Percentiles rank a stretch among this genome's conserved stretches.
phyloP scores from a whole-genome alignment of 2,888 invertebrate species.

The Morpho achilles region DNA sequence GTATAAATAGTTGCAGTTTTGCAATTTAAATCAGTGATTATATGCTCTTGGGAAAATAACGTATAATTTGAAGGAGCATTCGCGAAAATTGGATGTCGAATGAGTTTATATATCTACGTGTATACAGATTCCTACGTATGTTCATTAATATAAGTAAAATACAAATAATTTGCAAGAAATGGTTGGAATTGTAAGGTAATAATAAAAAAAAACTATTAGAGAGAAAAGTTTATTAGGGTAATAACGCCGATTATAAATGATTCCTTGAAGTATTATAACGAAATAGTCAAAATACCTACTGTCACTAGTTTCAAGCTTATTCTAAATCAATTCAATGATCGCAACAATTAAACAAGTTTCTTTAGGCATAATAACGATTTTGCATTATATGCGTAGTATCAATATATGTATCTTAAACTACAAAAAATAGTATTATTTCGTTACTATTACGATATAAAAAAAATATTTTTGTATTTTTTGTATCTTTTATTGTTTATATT shows the following conservation, averaged over 20 bases:
- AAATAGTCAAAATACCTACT: constrained; percentile 26
- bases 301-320: constrained; percentile 20
- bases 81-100: too few species aligned
- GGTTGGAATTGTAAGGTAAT: background rate
- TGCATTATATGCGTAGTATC: constrained; percentile 19
- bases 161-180: background rate
- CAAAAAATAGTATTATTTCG: constrained; percentile 10
- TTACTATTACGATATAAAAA: background rate
- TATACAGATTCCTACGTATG: too few species aligned
- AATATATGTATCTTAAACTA: constrained; percentile 8
- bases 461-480: constrained; percentile 4
- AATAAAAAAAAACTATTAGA: constrained; percentile 5
- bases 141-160: too few species aligned
- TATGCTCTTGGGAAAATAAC: too few species aligned
- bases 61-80: too few species aligned
- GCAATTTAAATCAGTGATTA: too few species aligned
- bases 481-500: background rate
- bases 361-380: constrained; percentile 14
- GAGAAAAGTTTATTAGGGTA: constrained; percentile 29
- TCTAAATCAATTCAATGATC: constrained; percentile 13
- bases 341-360: constrained; percentile 13
- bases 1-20: too few species aligned
- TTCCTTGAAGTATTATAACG: constrained; percentile 41
- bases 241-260: constrained; percentile 40
- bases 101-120: too few species aligned